Percentiles rank a stretch among this genome's conserved stretches.
These are phyloP conservation scores for Periophthalmus magnuspinnatus DNA, from an alignment of 2,797 vertebrate species.

Conservation along the genomic window DNA sequence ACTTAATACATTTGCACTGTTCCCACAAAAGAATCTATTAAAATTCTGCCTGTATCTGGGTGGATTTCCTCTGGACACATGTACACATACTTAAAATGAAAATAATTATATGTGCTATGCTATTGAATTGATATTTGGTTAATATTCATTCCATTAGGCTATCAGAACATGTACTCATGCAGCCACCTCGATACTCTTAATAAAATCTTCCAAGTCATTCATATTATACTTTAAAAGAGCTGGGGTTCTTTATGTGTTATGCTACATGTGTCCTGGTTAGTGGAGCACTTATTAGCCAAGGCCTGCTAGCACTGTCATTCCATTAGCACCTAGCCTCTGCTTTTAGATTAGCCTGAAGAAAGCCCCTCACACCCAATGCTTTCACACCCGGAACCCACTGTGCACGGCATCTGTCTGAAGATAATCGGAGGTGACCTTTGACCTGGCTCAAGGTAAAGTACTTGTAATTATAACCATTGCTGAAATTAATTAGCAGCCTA, in stretches of 20 bases:
- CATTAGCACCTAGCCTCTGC: slow-evolving; percentile 6
- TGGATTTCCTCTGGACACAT: too few species aligned
- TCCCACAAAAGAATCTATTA: too few species aligned
- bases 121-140: too few species aligned
- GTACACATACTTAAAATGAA: too few species aligned
- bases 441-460: not conserved
- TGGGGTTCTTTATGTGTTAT: not conserved
- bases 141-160: not conserved
- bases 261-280: slow-evolving; percentile 3
- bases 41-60: too few species aligned
- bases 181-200: not conserved
- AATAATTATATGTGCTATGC: too few species aligned
- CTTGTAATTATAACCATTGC: not conserved
- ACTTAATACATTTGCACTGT: too few species aligned
- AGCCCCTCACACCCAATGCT: not conserved
- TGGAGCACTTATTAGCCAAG: slow-evolving; percentile 2
- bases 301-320: not conserved
- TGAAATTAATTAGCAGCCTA: not conserved
- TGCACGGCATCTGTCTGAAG: not conserved
- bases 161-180: not conserved
- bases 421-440: slow-evolving; percentile 1
- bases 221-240: not conserved
- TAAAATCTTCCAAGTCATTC: not conserved
- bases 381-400: not conserved
- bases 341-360: slow-evolving; percentile 3